These are phyloP conservation scores for Panurus biarmicus DNA, from an alignment of 2,113 vertebrate genomes.

Conservation along the genomic window DNA sequence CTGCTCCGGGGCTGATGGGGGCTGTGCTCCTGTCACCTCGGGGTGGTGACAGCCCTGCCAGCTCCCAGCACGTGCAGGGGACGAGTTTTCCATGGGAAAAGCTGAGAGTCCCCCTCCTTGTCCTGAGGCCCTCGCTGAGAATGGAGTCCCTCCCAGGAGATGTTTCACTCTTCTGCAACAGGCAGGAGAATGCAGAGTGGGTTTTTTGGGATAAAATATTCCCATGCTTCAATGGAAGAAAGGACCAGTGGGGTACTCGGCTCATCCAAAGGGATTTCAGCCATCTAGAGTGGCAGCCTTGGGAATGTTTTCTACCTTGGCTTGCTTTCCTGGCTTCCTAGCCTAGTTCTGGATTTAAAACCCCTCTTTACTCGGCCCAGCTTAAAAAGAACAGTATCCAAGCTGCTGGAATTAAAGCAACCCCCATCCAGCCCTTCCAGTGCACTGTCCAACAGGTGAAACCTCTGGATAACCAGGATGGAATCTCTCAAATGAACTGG, in stretches of 20 bases:
- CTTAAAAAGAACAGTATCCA: not conserved
- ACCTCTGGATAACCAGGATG: not conserved
- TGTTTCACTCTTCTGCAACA: not conserved
- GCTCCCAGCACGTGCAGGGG: not conserved
- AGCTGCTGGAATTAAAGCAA: not conserved
- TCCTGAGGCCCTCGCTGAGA: accelerated
- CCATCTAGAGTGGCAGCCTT: not conserved
- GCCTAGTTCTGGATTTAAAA: not conserved
- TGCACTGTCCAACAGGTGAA: not conserved
- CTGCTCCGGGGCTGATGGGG: not conserved
- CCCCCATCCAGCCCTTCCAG: not conserved
- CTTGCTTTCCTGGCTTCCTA: not conserved
- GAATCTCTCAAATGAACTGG: not conserved
- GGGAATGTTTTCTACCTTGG: not conserved
- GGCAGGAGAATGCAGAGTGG: not conserved
- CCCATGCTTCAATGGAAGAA: not conserved
- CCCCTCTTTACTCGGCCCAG: not conserved
- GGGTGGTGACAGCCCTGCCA: not conserved
- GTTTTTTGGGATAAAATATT: not conserved
- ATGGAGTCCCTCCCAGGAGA: not conserved
- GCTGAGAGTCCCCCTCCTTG: not conserved
- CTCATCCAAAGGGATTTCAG: not conserved
- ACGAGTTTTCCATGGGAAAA: not conserved
- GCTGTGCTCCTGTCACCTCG: not conserved
- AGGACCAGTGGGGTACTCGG: not conserved